Evolutionary conservation across 2,113 vertebrate genomes (phyloP), one percentile per base, ranked within the genome.

Genomic region (Vulpes lagopus): DNA sequence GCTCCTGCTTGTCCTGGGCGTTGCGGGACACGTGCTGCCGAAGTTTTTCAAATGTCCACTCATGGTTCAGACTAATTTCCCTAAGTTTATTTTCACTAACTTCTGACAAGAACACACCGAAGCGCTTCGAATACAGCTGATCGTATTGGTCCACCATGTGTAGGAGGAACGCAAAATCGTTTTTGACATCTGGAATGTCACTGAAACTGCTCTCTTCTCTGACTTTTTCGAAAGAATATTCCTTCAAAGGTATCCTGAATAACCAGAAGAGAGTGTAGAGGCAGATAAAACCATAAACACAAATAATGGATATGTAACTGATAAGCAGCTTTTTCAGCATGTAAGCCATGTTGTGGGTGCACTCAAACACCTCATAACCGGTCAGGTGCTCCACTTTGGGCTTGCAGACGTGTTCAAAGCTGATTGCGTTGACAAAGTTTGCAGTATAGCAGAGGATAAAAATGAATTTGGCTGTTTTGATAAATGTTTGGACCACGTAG

Each of bases 61-160:
- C 99, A 0, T 99, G 99, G 98, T 99, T 99, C 95, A 99, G 97
- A 93, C 99, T 99, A 27, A 99, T 99, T 96, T 99, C 99, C 0
- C 99, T 98, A 30, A 99, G 99, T 96, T 99, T 99, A 98, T 99
- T 99, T 98, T 99, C 99, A 74, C 99, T 99, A 43, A 99, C 99
- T 98, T 99, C 99, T 0, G 99, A 99, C 73, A 99, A 98, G 95
- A 99, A 99, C 96, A 99, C 99, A 5, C 99, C 99, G 11, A 99
- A 99, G 7, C 99, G 99, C 97, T 99, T 99, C 0, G 99, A 99
- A 81, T 99, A 99, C 59, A 99, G 98, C 97, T 99, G 99, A 97
- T 99, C 99, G 0, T 99, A 99, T 96, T 99, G 99, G 98, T 99
- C 99, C 1, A 99, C 99, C 99, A 99, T 99, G 98, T 99, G 99